Conservation (phyloP, 2,113 vertebrate genomes). For the Odobenus rosmarus region DNA sequence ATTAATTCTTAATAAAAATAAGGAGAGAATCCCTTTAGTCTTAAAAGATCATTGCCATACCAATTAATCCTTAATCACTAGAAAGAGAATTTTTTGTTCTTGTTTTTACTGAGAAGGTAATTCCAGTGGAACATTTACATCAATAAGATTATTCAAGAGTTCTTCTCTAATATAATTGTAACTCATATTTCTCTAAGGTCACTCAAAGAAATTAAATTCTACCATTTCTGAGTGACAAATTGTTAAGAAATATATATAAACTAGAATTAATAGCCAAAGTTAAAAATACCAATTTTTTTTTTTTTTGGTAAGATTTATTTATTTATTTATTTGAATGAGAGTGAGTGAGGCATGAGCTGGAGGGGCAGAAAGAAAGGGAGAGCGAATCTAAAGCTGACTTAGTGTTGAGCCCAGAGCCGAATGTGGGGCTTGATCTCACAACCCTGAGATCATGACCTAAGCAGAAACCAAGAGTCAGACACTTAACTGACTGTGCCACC, state of each 20-base stretch:
- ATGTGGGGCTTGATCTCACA: background rate
- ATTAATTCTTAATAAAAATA: constrained; percentile 48
- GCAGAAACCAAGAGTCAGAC: background rate
- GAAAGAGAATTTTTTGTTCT: background rate
- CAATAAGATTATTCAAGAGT: background rate
- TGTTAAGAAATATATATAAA: background rate
- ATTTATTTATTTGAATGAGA: background rate
- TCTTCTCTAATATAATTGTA: background rate
- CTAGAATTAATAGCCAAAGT: background rate
- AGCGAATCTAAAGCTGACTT: background rate
- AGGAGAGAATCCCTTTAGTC: background rate
- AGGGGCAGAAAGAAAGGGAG: background rate
- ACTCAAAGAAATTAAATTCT: constrained; percentile 36
- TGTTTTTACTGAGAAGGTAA: background rate
- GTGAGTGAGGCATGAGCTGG: background rate
- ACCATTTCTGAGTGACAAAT: constrained; percentile 5
- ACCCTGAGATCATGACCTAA: background rate
- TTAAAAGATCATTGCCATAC: background rate
- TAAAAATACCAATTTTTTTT: background rate
- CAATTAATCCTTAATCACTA: background rate
- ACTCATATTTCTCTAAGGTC: background rate
- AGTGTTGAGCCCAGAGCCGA: background rate
- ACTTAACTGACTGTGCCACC: background rate
- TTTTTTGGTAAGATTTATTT: background rate
- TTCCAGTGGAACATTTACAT: background rate